Base-by-base conservation (phyloP, 2,113 vertebrate genomes). In the Coturnix japonica region DNA sequence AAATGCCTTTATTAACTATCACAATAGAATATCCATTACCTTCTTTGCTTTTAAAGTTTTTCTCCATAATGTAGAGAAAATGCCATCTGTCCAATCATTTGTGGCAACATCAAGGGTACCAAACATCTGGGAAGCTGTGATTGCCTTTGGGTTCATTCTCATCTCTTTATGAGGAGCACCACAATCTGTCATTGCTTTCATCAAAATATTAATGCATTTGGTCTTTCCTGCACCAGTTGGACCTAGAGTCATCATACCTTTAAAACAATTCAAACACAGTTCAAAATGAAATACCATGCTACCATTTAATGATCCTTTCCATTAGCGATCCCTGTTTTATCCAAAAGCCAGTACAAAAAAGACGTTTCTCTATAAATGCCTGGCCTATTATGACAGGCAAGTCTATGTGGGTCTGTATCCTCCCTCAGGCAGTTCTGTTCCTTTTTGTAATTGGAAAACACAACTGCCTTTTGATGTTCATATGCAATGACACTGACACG, bases 71-170 rank as follows among this genome's bases (percentile, higher is more conserved):
- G 98, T 98, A 54, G 98, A 98, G 95, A 98, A 98, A 90, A 98
- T 80, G 31, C 98, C 98, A 95, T 98, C 98, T 59, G 98, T 98
- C 98, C 98, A 98, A 96, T 98, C 98, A 92, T 98, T 98, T 94
- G 98, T 98, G 89, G 98, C 97, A 85, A 98, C 98, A 91, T 98
- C 98, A 91, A 98, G 97, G 21, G 95, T 98, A 85, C 98, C 98
- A 37, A 98, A 98, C 98, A 98, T 98, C 97, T 98, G 98, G 53
- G 98, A 96, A 70, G 98, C 98, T 44, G 98, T 98, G 94, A 98
- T 98, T 82, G 98, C 98, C 91, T 98, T 98, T 47, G 98, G 98
- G 93, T 98, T 98, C 98, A 98, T 98, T 96, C 98, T 98, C 98
- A 98, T 98, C 95, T 98, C 98, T 80, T 97, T 97, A 96, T 98